Evolutionary conservation across 2,888 invertebrate species (phyloP).

Genomic region (Protonemura montana): DNA sequence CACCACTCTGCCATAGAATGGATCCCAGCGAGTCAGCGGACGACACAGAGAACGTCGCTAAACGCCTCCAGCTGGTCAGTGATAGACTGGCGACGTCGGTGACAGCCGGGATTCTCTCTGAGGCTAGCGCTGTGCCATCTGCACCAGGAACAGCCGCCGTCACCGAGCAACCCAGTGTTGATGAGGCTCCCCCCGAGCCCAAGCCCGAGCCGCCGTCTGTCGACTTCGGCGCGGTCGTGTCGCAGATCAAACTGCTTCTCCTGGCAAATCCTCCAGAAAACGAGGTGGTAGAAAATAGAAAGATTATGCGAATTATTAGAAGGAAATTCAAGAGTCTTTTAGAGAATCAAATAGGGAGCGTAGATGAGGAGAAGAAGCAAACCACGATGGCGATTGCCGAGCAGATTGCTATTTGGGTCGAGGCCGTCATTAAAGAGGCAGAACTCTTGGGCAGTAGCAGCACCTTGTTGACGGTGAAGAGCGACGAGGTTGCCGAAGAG

Average conservation of each 20-base stretch:
- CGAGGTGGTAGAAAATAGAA: background rate
- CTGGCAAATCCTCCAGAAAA: background rate
- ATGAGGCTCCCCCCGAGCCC: no score
- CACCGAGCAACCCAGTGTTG: background rate
- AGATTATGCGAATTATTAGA: background rate
- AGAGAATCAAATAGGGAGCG: background rate
- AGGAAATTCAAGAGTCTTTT: background rate
- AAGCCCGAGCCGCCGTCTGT: background rate
- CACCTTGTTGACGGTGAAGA: background rate
- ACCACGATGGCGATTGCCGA: background rate
- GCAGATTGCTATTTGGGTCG: constrained; percentile 1
- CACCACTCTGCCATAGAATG: no score
- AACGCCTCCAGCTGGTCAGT: background rate
- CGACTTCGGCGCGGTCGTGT: background rate
- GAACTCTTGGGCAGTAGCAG: background rate
- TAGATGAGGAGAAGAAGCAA: background rate
- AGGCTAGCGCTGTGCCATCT: background rate
- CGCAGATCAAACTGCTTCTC: background rate
- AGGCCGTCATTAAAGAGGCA: background rate
- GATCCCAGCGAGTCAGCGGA: background rate
- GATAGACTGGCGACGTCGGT: background rate
- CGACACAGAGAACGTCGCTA: background rate
- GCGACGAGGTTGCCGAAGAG: background rate
- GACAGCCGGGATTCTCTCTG: background rate
- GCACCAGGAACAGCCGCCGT: background rate